phyloP scores from a whole-genome alignment of 2,797 vertebrate genomes.

The Jordanella pulchra region DNA sequence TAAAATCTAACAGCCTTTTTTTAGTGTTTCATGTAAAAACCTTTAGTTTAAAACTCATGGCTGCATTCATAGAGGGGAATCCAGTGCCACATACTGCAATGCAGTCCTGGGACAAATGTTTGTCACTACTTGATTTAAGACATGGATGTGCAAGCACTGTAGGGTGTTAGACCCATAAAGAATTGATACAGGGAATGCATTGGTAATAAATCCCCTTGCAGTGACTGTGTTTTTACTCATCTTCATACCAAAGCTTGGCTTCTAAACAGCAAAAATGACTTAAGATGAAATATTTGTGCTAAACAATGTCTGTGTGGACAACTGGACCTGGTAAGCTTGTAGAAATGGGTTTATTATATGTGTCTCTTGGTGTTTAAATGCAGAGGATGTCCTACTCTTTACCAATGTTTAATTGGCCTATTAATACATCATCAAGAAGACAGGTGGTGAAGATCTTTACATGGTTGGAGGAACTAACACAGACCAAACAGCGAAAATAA shows the following conservation, averaged over 20 bases:
- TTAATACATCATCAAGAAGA: slow-evolving; percentile 11
- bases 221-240: background rate
- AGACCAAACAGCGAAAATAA: background rate
- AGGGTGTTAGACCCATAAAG: background rate
- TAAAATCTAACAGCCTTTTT: background rate
- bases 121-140: slow-evolving; percentile 1
- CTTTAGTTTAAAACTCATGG: background rate
- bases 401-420: slow-evolving; percentile 10
- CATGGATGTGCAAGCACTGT: slow-evolving; percentile 3
- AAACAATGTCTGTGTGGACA: slow-evolving; percentile 2
- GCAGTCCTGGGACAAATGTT: slow-evolving; percentile 3
- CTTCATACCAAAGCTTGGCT: background rate
- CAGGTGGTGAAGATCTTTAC: slow-evolving; percentile 10
- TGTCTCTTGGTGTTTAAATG: slow-evolving; percentile 2
- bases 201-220: slow-evolving; percentile 3
- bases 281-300: background rate
- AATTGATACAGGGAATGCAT: background rate
- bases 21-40: background rate
- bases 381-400: slow-evolving; percentile 17
- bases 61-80: background rate
- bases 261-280: background rate
- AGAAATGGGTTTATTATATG: slow-evolving; percentile 6
- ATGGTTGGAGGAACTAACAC: background rate
- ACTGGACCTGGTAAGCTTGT: background rate
- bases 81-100: slow-evolving; percentile 10